These are phyloP conservation scores for Heterodera carotae DNA, from an alignment of 1,140 invertebrate species.

Conservation along the genomic window DNA sequence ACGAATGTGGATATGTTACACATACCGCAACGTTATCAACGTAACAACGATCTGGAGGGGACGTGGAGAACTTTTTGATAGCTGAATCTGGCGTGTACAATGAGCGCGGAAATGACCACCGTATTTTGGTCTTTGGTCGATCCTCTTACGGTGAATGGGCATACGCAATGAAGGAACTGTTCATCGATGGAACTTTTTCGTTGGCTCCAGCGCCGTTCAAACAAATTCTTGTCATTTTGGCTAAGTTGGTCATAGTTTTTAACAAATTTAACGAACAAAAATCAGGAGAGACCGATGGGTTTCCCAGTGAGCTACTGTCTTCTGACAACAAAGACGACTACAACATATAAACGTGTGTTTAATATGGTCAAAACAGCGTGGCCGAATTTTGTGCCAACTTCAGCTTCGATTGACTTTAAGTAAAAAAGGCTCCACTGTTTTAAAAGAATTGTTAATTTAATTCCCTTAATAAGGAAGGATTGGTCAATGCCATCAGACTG, in stretches of 20 bases:
- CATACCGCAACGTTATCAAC: no score
- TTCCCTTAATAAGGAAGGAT: no score
- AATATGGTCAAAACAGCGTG: background rate
- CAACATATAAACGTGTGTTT: background rate
- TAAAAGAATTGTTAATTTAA: no score
- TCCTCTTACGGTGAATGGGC: background rate
- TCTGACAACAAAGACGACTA: background rate
- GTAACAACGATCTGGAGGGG: no score
- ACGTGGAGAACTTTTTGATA: no score
- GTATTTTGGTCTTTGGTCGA: no score
- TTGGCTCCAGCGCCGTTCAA: background rate
- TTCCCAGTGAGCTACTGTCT: constrained; percentile 8
- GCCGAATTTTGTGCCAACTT: background rate
- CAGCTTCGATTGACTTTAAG: background rate
- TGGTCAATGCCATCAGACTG: no score
- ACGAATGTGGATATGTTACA: no score
- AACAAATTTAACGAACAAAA: background rate
- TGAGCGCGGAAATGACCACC: no score
- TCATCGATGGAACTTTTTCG: constrained; percentile 10
- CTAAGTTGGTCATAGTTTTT: background rate
- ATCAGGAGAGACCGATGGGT: background rate
- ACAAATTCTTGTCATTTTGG: background rate
- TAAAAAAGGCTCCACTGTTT: no score
- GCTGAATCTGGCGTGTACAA: no score
- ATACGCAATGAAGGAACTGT: background rate